Evolutionary conservation across 2,888 invertebrate species (phyloP).

Genomic region (Meteorus cinctellus): DNA sequence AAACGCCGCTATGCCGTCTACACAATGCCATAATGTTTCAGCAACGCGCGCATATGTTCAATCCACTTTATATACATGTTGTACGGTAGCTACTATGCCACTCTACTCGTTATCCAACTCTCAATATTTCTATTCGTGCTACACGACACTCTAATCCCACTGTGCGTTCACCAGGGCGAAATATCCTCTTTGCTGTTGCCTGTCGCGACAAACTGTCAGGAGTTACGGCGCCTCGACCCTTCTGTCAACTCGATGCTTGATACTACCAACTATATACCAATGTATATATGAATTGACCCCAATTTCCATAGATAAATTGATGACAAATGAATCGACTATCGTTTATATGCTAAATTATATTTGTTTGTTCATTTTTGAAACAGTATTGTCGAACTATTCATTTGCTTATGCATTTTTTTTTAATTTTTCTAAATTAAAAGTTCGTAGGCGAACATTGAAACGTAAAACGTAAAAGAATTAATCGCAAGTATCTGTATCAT

Average conservation of each 20-base stretch:
- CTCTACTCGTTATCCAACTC: neutral
- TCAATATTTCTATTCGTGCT: neutral
- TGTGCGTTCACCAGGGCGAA: neutral
- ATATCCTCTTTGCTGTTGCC: neutral
- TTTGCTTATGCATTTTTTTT: no score
- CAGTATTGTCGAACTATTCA: neutral
- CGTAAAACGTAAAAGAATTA: no score
- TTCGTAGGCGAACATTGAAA: no score
- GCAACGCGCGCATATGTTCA: neutral
- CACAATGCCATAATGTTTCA: conserved; percentile 5
- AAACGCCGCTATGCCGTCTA: conserved; percentile 23
- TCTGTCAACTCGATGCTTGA: conserved; percentile 7
- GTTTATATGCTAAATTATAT: neutral
- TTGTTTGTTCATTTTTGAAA: neutral
- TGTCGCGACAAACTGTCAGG: conserved; percentile 18
- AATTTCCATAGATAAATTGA: neutral
- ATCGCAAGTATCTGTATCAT: no score
- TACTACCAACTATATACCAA: neutral
- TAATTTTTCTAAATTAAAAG: no score
- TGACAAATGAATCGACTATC: neutral
- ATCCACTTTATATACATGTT: neutral
- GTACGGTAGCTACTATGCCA: neutral
- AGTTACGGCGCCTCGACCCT: conserved; percentile 7
- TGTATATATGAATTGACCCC: conserved; percentile 21
- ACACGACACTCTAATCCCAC: neutral